A percentile compares a stretch with the other conserved stretches of the same genome.
phyloP scores from a whole-genome alignment of 1,140 invertebrate genomes.

The Drosophila kurseongensis region DNA sequence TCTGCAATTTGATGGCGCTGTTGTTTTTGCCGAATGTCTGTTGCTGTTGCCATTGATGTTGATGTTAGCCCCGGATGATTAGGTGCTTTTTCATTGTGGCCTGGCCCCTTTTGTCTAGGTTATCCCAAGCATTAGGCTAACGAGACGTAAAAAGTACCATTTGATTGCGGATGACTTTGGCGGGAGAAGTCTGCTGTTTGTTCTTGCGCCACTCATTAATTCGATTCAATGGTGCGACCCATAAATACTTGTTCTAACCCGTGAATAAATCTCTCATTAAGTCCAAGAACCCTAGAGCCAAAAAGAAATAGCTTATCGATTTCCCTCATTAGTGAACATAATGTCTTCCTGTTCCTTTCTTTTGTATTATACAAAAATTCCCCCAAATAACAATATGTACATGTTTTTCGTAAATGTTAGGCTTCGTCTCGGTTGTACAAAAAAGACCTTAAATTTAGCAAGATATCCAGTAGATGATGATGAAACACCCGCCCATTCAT shows the following conservation, averaged over 20 bases:
- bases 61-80: slow-evolving; percentile 43
- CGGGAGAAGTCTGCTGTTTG: slow-evolving; percentile 15
- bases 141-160: slow-evolving; percentile 34
- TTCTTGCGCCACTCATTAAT: slow-evolving; percentile 24
- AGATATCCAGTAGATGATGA: slow-evolving; percentile 25
- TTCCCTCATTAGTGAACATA: neutral
- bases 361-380: neutral
- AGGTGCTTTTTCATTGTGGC: slow-evolving; percentile 51
- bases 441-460: slow-evolving; percentile 22
- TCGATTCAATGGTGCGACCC: slow-evolving; percentile 5
- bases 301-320: neutral
- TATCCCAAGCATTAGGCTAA: slow-evolving; percentile 50
- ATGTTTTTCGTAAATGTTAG: neutral
- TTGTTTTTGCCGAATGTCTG: slow-evolving; percentile 18
- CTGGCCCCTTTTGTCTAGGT: slow-evolving; percentile 56
- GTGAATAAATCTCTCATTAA: neutral
- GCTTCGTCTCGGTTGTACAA: slow-evolving; percentile 19
- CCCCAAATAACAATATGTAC: neutral
- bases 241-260: neutral
- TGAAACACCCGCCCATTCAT: slow-evolving; percentile 31
- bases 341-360: neutral
- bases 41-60: neutral
- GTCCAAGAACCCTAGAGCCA: neutral
- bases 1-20: slow-evolving; percentile 41
- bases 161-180: slow-evolving; percentile 35